phyloP scores from a whole-genome alignment of 2,113 vertebrate genomes.

The Eonycteris spelaea region DNA sequence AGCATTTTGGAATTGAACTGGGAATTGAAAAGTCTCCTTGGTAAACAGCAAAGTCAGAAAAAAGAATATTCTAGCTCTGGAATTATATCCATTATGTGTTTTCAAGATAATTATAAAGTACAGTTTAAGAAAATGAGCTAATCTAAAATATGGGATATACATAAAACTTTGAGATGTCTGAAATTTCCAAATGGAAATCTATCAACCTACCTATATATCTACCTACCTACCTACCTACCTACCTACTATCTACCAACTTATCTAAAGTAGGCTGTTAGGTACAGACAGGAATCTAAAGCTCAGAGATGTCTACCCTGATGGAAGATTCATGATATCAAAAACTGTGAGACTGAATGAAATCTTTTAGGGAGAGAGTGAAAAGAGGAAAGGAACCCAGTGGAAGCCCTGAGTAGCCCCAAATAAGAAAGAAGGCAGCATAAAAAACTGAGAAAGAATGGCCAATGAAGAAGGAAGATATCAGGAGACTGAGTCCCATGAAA shows the following conservation, averaged over 20 bases:
- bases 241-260: no score
- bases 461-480: background rate
- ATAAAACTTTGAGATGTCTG: background rate
- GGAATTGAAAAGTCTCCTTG: constrained; percentile 12
- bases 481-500: background rate
- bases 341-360: background rate
- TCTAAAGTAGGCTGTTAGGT: background rate
- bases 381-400: background rate
- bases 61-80: background rate
- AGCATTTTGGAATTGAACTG: background rate
- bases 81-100: background rate
- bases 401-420: background rate
- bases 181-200: background rate
- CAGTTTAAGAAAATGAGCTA: background rate
- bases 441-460: background rate
- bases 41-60: background rate
- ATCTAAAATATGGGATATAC: background rate
- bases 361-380: background rate
- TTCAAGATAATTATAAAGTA: background rate
- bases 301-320: background rate
- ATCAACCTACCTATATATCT: no score
- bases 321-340: background rate
- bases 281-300: background rate
- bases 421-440: background rate
- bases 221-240: no score